Base-by-base conservation (phyloP, 2,113 vertebrate species). In the Tyto alba region DNA sequence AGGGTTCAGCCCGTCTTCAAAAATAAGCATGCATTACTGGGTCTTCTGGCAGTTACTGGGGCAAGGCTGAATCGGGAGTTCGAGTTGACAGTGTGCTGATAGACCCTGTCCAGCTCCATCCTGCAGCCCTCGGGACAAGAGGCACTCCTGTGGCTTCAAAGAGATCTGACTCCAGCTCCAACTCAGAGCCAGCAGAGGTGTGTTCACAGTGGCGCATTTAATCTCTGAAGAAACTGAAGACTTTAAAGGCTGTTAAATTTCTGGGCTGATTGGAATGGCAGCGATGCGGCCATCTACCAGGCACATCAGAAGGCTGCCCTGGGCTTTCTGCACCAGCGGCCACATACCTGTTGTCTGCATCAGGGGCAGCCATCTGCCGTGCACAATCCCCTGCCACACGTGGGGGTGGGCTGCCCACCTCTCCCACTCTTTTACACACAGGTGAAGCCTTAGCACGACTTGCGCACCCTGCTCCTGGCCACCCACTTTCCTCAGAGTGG, bases 271-370 rank as follows among this genome's bases (percentile, higher is more conserved):
- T 13, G 69, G 34, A 74, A 52, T 7, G 78, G 63, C 41, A 32
- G 20, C 36, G 7, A 11, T 1, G 16, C 1, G 0, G 40, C n/a
- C 2, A 0, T 0, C 2, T 7, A 43, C 36, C 30, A 16, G 59
- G 53, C 60, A 7, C 19, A 15, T 64, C 57, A 66, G 59, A 60
- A 36, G 47, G 22, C 30, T 68, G 52, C 67, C 40, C 22, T 1
- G 10, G 40, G 38, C 34, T 19, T 48, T 47, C 43, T 55, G 71
- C 14, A 2, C 32, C 1, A 1, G 50, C 1, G 1, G 78, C n/a
- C 25, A 1, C 57, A 29, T 32, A 8, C 45, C 36, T 34, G 25
- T 21, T 10, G 59, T 8, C n/a, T 4, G 16, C 7, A 57, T 38
- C 25, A 11, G 29, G 32, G 41, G 23, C 77, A 18, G 50, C 68